Conservation (phyloP, 2,888 invertebrate species). For the Pterostichus madidus region DNA sequence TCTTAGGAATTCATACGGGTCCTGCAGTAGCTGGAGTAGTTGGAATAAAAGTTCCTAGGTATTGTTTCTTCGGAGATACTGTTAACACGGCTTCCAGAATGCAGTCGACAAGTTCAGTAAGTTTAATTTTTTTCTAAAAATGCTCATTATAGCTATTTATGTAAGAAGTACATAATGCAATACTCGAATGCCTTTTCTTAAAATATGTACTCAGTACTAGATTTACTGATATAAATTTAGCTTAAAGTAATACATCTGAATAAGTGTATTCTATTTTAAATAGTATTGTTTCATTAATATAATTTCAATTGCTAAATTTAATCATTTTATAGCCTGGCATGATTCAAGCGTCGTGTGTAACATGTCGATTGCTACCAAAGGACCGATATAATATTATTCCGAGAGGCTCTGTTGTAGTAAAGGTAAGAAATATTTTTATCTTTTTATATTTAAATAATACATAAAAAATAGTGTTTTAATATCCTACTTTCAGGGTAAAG, state of each 20-base stretch:
- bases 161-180: no score
- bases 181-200: no score
- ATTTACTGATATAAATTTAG: no score
- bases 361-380: conserved; percentile 83
- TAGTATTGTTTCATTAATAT: no score
- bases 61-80: conserved; percentile 94
- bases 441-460: background rate
- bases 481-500: conserved; percentile 85
- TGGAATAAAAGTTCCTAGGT: conserved; percentile 90
- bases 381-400: conserved; percentile 84
- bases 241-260: no score
- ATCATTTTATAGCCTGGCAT: conserved; percentile 80
- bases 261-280: no score
- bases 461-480: background rate
- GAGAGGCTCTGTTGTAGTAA: conserved; percentile 88
- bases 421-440: conserved; percentile 79
- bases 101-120: conserved; percentile 85
- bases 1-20: conserved; percentile 88
- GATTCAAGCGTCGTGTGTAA: conserved; percentile 88
- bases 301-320: background rate
- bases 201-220: no score
- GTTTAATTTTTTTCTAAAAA: conserved; percentile 61
- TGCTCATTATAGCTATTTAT: no score
- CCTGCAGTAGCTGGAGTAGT: conserved; percentile 94
- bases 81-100: conserved; percentile 95